phyloP scores from a whole-genome alignment of 2,113 vertebrate species.

The Equus przewalskii region DNA sequence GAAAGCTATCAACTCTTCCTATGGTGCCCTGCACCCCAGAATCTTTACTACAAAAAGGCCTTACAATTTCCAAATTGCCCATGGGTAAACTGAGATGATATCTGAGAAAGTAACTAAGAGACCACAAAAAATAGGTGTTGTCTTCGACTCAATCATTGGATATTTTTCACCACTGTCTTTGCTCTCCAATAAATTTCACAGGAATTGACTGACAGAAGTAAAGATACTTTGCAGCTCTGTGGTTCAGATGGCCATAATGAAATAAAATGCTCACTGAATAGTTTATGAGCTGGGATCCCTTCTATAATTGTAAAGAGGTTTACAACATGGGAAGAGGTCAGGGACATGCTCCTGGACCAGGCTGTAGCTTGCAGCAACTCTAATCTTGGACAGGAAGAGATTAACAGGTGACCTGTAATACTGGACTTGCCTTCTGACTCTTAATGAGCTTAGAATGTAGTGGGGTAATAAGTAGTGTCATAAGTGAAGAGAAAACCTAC shows the following conservation, averaged over 20 bases:
- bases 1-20: background rate
- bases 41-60: background rate
- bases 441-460: background rate
- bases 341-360: background rate
- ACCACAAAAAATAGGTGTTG: background rate
- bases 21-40: background rate
- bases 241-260: background rate
- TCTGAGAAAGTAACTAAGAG: background rate
- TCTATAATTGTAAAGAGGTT: background rate
- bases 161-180: conserved; percentile 11
- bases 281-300: background rate
- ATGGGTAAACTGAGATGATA: background rate
- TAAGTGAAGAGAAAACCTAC: conserved; percentile 45
- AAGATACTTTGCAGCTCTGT: background rate
- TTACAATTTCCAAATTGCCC: background rate
- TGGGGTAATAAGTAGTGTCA: background rate
- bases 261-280: background rate
- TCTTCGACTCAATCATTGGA: background rate
- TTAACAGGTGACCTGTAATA: background rate
- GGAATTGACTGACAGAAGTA: background rate
- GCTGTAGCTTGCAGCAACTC: background rate
- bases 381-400: background rate
- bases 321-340: background rate
- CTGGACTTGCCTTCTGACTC: background rate
- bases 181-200: background rate